A percentile compares a stretch with the other conserved stretches of the same genome.
phyloP scores from a whole-genome alignment of 53 echinoderm and acorn worm species.

The Crossaster papposus region DNA sequence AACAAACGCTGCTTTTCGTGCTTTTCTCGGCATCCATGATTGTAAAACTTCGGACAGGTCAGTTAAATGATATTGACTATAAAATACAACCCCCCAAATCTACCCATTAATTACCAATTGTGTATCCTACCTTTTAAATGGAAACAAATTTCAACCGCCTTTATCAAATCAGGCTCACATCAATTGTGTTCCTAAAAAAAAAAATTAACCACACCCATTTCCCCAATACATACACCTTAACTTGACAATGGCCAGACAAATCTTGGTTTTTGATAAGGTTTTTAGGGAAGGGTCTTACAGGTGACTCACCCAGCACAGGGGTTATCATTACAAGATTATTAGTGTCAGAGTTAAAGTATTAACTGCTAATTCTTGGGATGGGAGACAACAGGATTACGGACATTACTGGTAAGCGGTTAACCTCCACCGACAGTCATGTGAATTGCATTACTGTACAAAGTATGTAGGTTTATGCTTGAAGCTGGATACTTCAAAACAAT shows the following conservation, averaged over 20 bases:
- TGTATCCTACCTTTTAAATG: no score
- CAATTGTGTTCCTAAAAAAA: no score
- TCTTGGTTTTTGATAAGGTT: background rate
- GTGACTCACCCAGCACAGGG: background rate
- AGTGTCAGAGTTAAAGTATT: conserved; percentile 4
- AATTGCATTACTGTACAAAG: background rate
- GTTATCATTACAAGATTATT: background rate
- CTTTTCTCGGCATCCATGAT: no score
- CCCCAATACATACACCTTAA: background rate
- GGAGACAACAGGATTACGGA: conserved; percentile 6
- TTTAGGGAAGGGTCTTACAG: background rate
- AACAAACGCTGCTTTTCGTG: no score
- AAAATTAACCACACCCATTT: background rate
- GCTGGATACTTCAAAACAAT: background rate
- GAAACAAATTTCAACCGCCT: no score
- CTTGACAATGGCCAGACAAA: background rate
- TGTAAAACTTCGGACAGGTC: no score
- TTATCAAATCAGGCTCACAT: no score
- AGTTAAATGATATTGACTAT: no score
- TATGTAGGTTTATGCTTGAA: background rate
- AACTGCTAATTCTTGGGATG: background rate
- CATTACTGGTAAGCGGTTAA: background rate
- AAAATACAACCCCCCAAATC: no score
- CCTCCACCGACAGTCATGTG: background rate
- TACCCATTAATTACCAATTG: no score